phyloP scores from a whole-genome alignment of 1,140 invertebrate species.

The Apis dorsata region DNA sequence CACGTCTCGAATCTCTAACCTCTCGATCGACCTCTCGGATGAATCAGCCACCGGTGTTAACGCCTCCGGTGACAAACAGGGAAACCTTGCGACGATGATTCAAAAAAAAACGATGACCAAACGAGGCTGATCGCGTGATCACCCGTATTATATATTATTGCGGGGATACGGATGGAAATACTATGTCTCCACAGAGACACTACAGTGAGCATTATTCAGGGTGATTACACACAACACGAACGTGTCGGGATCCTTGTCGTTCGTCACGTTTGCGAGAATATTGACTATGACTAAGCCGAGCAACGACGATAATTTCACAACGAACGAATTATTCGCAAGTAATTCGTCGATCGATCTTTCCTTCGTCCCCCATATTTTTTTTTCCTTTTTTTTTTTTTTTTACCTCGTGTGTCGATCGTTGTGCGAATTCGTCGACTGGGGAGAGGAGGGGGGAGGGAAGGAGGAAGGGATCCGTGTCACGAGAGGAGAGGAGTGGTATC shows the following conservation, averaged over 20 bases:
- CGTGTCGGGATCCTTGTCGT: not conserved
- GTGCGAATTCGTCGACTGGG: no score
- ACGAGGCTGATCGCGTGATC: slow-evolving; percentile 11
- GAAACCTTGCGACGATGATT: slow-evolving; percentile 41
- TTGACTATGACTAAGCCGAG: not conserved
- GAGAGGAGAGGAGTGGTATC: not conserved
- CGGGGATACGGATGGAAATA: not conserved
- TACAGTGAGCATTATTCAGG: not conserved
- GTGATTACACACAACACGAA: not conserved
- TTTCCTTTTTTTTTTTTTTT: not conserved
- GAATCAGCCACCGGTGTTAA: slow-evolving; percentile 43
- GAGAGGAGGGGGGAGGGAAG: not conserved
- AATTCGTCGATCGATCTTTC: no score
- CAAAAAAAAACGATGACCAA: slow-evolving; percentile 52
- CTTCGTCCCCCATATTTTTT: no score
- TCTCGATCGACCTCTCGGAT: not conserved
- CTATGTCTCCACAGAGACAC: not conserved
- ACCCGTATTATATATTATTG: slow-evolving; percentile 26
- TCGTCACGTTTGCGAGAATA: not conserved
- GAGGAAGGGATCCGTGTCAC: not conserved
- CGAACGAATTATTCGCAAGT: not conserved
- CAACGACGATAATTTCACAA: not conserved
- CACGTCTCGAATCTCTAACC: slow-evolving; percentile 1
- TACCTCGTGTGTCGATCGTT: not conserved
- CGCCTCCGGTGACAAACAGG: slow-evolving; percentile 8